phyloP scores from a whole-genome alignment of 2,888 invertebrate genomes.

The Diaprepes abbreviatus region DNA sequence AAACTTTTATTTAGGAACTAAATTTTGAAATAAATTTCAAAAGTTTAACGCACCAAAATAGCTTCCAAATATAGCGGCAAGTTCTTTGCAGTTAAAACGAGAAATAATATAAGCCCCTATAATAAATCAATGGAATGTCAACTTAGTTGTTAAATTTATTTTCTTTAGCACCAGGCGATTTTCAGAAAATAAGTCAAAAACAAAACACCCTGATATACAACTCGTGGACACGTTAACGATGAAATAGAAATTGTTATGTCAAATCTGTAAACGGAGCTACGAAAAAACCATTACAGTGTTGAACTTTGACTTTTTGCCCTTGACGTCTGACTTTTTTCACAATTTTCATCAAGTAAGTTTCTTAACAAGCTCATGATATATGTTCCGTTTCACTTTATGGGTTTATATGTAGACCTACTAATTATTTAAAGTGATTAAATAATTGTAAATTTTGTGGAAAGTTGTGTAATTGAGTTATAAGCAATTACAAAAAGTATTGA shows the following conservation, averaged over 20 bases:
- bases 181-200: constrained; percentile 15
- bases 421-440: too few species aligned
- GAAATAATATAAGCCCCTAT: constrained; percentile 7
- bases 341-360: too few species aligned
- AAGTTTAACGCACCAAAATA: constrained; percentile 27
- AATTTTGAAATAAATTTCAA: constrained; percentile 28
- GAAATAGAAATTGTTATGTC: not conserved
- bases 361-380: too few species aligned
- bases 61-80: constrained; percentile 10
- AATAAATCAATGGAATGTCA: constrained; percentile 30
- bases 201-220: not conserved
- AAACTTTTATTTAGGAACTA: constrained; percentile 19
- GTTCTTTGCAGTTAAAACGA: constrained; percentile 4
- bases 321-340: too few species aligned
- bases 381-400: too few species aligned
- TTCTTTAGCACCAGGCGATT: constrained; percentile 8
- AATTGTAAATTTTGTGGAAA: too few species aligned
- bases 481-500: too few species aligned
- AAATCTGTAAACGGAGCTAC: too few species aligned
- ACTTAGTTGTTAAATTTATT: constrained; percentile 28
- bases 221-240: not conserved
- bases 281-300: too few species aligned
- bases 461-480: too few species aligned
- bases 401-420: too few species aligned
- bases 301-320: too few species aligned